Evolutionary conservation across 2,113 vertebrate species (phyloP), one percentile per base, ranked within the genome.

Genomic region (Calidris pugnax): DNA sequence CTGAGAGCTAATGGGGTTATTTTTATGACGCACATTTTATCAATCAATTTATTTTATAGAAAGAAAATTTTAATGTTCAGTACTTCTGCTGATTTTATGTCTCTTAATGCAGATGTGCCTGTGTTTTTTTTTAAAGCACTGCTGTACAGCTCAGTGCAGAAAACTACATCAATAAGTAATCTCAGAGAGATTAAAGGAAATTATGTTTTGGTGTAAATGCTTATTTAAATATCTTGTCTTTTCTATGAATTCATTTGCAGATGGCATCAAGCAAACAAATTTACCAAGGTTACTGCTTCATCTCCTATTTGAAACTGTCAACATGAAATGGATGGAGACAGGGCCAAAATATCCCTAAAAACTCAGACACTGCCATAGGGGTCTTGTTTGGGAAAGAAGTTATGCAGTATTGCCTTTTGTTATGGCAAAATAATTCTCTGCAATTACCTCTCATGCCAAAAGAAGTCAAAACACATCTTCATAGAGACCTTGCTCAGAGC

Each of bases 11-110:
- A 95, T 67, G 48, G 39, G 37, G 59, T 84, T 76, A 47, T 84
- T 93, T 92, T 94, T 91, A 90, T 35, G 76, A 88, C 68, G 50
- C 35, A 77, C 67, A 89, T 88, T 93, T 92, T 89, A 85, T 84
- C 85, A 91, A 92, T 91, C 78, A 48, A 85, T 93, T 90, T 86
- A 59, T 91, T 90, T 96, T 90, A 93, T 59, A 63, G 90, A 85
- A 93, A 94, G 47, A 62, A 92, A 92, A 92, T 51, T 63, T 86
- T 90, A 55, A 84, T 30, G 41, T 89, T 92, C 71, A 85, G 41
- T 83, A 53, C 53, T 74, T 92, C 67, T 73, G 59, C 63, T 90
- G 91, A 89, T 88, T 95, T 97, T 95, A 92, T 93, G 87, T 71
- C 73, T 90, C 78, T 84, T 78, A 84, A 90, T 64, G 56, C 62